These are phyloP conservation scores for Fabriciana adippe DNA, from an alignment of 2,888 invertebrate genomes.

Conservation along the genomic window DNA sequence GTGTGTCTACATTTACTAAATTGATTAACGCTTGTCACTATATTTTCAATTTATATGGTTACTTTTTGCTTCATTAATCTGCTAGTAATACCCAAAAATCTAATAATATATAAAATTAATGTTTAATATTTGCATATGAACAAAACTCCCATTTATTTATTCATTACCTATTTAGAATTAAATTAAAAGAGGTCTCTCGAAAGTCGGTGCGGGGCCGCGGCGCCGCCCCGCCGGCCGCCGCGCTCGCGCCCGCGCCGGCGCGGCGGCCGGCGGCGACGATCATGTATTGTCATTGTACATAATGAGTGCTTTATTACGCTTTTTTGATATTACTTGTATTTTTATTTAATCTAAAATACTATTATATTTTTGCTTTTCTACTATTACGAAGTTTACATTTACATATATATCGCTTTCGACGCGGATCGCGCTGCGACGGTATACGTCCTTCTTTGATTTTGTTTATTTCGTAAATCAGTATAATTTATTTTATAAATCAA, in stretches of 20 bases:
- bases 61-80: no score
- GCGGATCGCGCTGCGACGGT: conserved; percentile 30
- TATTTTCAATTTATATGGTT: no score
- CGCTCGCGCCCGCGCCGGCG: background rate
- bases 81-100: no score
- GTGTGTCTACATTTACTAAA: no score
- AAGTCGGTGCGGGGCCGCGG: conserved; percentile 7
- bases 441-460: conserved; percentile 11
- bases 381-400: conserved; percentile 39
- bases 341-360: conserved; percentile 55
- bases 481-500: background rate
- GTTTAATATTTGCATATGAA: no score
- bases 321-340: conserved; percentile 67
- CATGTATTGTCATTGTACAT: conserved; percentile 56
- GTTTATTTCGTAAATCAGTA: background rate
- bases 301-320: conserved; percentile 77
- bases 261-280: background rate
- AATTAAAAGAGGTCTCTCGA: no score
- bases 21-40: no score
- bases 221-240: background rate
- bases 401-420: conserved; percentile 11
- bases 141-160: no score
- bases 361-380: conserved; percentile 61
- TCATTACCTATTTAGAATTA: no score
- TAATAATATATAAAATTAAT: no score